Evolutionary conservation across 1,140 invertebrate species (phyloP).

Genomic region (Triops longicaudatus): DNA sequence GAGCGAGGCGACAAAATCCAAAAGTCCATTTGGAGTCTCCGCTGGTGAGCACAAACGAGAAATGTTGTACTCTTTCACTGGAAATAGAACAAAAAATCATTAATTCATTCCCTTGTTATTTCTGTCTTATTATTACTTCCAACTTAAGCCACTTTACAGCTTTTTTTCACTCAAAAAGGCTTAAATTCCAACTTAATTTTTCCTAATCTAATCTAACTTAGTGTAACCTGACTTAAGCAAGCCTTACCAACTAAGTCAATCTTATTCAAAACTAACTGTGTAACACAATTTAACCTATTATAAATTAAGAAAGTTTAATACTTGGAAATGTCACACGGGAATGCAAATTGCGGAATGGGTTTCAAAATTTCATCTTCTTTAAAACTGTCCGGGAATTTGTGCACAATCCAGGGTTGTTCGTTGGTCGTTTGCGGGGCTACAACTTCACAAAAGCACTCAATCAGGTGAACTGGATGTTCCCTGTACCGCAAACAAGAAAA

Average conservation of each 20-base stretch:
- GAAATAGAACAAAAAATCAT: constrained; percentile 29
- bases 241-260: no score
- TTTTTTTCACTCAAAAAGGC: no score
- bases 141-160: no score
- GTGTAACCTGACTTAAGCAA: no score
- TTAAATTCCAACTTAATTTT: no score
- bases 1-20: constrained; percentile 88
- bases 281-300: no score
- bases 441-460: constrained; percentile 76
- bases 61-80: constrained; percentile 65
- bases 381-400: constrained; percentile 65
- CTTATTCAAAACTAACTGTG: no score
- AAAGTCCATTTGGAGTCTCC: constrained; percentile 91
- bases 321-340: constrained; percentile 72
- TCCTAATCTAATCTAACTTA: no score
- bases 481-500: not conserved
- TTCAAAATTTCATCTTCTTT: constrained; percentile 66
- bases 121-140: no score
- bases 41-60: constrained; percentile 88
- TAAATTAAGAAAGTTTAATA: constrained; percentile 46
- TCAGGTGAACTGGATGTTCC: constrained; percentile 46
- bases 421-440: constrained; percentile 50
- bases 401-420: constrained; percentile 59
- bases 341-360: constrained; percentile 73
- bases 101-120: constrained; percentile 29